Evolutionary conservation across 2,113 vertebrate genomes (phyloP).

Genomic region (Campylomormyrus tamandua): DNA sequence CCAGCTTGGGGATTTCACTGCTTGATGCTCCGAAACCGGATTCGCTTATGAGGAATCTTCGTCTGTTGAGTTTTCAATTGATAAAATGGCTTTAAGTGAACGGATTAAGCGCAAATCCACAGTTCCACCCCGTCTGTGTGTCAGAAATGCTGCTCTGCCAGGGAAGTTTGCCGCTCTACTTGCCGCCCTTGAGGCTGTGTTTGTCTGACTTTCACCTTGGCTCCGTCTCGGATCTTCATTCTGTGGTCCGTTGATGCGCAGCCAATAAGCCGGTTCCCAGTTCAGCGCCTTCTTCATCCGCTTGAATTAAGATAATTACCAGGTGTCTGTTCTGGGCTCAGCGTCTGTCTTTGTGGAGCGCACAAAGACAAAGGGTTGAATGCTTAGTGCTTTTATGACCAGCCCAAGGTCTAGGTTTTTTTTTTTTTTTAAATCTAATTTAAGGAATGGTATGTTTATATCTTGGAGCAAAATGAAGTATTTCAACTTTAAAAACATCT

Average conservation of each 20-base stretch:
- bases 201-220: constrained; percentile 9
- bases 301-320: constrained; percentile 36
- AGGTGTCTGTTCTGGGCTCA: constrained; percentile 22
- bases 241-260: background rate
- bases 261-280: constrained; percentile 2
- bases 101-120: background rate
- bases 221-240: background rate
- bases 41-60: background rate
- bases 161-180: background rate
- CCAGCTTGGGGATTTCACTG: background rate
- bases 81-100: background rate
- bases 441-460: background rate
- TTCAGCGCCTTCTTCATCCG: constrained; percentile 29
- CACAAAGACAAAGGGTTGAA: background rate
- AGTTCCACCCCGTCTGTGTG: background rate
- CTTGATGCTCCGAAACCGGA: background rate
- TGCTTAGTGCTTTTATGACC: background rate
- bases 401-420: background rate
- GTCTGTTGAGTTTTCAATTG: background rate
- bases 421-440: background rate
- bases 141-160: background rate
- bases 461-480: background rate
- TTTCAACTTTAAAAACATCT: background rate
- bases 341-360: background rate
- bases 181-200: background rate